These are phyloP conservation scores for Dicyrtoma fusca DNA, from an alignment of 2,888 invertebrate genomes.

Conservation along the genomic window DNA sequence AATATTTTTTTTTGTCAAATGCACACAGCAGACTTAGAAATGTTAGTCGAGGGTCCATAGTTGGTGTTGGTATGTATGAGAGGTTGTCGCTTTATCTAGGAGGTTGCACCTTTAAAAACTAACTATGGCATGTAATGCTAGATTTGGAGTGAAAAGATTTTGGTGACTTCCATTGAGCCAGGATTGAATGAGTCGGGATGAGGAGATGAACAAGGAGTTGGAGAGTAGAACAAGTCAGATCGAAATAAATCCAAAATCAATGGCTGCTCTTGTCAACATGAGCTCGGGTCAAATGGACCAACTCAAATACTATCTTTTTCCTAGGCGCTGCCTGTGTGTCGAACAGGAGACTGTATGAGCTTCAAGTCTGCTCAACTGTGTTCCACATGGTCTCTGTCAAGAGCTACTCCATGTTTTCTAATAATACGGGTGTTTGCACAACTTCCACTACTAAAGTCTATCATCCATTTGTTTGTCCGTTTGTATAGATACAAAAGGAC, in stretches of 20 bases:
- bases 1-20: too few species aligned
- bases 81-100: too few species aligned
- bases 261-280: constrained; percentile 21
- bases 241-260: constrained; percentile 27
- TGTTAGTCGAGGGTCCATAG: too few species aligned
- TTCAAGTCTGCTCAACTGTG: background rate
- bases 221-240: constrained; percentile 3
- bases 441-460: background rate
- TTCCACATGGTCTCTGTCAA: too few species aligned
- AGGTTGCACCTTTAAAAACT: too few species aligned
- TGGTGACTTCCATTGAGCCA: too few species aligned
- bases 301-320: constrained; percentile 12
- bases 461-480: constrained; percentile 7
- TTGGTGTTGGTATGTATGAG: too few species aligned
- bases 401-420: too few species aligned
- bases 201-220: background rate
- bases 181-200: too few species aligned
- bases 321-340: background rate
- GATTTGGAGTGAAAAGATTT: too few species aligned
- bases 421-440: background rate
- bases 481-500: background rate
- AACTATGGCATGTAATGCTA: too few species aligned
- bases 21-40: too few species aligned
- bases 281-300: constrained; percentile 18
- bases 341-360: background rate